Conservation (phyloP, 2,113 vertebrate species). For the Antennarius striatus region DNA sequence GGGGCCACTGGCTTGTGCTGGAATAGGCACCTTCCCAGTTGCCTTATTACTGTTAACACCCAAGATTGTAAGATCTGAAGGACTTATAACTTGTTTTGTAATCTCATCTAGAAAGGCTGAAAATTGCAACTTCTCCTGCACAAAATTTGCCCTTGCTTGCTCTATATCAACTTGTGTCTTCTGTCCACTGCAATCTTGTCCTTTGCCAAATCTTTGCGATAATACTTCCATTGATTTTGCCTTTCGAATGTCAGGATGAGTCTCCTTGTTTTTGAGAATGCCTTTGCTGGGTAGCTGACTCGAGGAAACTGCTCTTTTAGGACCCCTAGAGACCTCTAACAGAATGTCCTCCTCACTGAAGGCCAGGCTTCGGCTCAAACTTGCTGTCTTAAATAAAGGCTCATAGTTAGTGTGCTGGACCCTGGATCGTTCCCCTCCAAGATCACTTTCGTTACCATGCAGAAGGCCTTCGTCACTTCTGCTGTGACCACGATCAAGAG, state of each 20-base stretch:
- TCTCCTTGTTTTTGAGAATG: conserved; percentile 78
- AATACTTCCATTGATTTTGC: conserved; percentile 83
- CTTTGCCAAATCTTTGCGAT: conserved; percentile 58
- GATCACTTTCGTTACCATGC: conserved; percentile 35
- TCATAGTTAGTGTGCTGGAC: conserved; percentile 29
- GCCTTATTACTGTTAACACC: conserved; percentile 54
- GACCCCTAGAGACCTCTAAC: conserved; percentile 52
- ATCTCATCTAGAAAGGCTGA: conserved; percentile 86
- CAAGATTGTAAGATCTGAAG: conserved; percentile 74
- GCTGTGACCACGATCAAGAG: conserved; percentile 71
- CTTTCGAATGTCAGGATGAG: conserved; percentile 71
- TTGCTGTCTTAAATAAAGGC: conserved; percentile 72
- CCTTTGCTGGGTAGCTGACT: conserved; percentile 76
- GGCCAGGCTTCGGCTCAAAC: conserved; percentile 71
- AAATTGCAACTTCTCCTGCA: conserved; percentile 81
- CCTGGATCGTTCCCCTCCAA: conserved; percentile 4
- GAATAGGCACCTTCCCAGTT: conserved; percentile 6
- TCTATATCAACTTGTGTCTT: conserved; percentile 50
- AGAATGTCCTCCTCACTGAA: conserved; percentile 68
- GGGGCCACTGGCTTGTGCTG: conserved; percentile 2
- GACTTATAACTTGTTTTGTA: conserved; percentile 82
- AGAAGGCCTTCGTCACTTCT: conserved; percentile 72
- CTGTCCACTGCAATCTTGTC: conserved; percentile 35
- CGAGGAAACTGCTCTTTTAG: conserved; percentile 70
- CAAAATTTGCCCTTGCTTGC: conserved; percentile 51